phyloP scores from a whole-genome alignment of 2,797 vertebrate genomes.

The Anableps anableps region DNA sequence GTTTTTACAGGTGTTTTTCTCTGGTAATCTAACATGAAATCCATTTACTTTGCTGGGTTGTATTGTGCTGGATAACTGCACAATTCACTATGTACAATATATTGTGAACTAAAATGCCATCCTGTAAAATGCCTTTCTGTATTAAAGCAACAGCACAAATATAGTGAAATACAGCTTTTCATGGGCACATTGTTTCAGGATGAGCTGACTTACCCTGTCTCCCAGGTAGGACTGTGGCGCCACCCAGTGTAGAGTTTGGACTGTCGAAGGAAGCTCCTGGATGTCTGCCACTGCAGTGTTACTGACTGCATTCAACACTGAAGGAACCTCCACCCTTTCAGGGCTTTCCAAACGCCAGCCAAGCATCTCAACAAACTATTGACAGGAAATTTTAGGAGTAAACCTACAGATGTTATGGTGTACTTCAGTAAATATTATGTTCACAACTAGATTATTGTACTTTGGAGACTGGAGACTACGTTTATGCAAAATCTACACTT shows the following conservation, averaged over 20 bases:
- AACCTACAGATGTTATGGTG: slow-evolving; percentile 1
- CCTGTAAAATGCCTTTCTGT: neutral
- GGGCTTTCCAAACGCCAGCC: slow-evolving; percentile 85
- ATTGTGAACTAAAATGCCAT: neutral
- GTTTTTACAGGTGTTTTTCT: neutral
- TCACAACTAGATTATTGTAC: neutral
- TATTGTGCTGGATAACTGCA: neutral
- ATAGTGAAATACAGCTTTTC: neutral
- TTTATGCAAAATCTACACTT: neutral
- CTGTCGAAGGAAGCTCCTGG: slow-evolving; percentile 86
- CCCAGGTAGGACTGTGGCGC: slow-evolving; percentile 89
- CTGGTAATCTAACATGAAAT: neutral
- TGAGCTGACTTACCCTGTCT: slow-evolving; percentile 83
- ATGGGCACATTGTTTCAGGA: neutral
- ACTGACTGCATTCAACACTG: slow-evolving; percentile 88
- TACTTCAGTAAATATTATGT: neutral
- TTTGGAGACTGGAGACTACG: neutral
- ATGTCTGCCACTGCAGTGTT: slow-evolving; percentile 90
- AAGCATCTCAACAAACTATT: slow-evolving; percentile 90
- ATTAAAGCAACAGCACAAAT: neutral
- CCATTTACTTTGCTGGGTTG: neutral
- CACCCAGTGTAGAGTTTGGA: slow-evolving; percentile 87
- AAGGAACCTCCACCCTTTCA: slow-evolving; percentile 78
- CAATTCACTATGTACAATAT: neutral
- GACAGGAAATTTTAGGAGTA: neutral